Evolutionary conservation across 2,113 vertebrate species (phyloP).

Genomic region (Mustelus asterias): DNA sequence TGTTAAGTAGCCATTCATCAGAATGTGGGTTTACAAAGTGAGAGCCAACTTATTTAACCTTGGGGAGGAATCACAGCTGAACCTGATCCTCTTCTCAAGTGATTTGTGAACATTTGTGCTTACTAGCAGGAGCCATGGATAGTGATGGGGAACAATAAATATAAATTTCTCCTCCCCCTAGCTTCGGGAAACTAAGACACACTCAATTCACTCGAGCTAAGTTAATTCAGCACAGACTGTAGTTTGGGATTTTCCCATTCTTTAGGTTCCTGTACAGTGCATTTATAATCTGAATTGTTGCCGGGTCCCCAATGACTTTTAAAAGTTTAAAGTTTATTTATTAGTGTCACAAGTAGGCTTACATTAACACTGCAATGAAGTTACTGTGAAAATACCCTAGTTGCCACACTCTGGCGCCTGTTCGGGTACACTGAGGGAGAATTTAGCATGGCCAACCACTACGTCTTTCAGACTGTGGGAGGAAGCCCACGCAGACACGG

Average conservation of each 20-base stretch:
- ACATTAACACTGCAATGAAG: no score
- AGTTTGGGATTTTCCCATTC: neutral
- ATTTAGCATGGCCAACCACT: no score
- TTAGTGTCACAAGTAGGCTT: no score
- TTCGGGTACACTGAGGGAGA: no score
- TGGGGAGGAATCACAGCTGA: neutral
- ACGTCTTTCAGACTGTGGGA: no score
- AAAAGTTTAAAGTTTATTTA: no score
- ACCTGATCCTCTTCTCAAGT: neutral
- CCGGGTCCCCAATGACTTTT: neutral
- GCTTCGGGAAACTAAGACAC: neutral
- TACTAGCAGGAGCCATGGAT: neutral
- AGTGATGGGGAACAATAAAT: neutral
- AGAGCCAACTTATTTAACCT: neutral
- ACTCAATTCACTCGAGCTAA: neutral
- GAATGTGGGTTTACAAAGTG: neutral
- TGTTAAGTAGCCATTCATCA: neutral
- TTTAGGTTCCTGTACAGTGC: neutral
- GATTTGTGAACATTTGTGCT: neutral
- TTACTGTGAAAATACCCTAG: no score
- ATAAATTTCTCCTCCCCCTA: neutral
- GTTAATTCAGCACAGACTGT: neutral
- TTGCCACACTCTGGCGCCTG: no score
- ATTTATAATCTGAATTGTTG: neutral
- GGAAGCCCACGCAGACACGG: no score